Conservation (phyloP, 2,888 invertebrate genomes). For the Noctua comes region DNA sequence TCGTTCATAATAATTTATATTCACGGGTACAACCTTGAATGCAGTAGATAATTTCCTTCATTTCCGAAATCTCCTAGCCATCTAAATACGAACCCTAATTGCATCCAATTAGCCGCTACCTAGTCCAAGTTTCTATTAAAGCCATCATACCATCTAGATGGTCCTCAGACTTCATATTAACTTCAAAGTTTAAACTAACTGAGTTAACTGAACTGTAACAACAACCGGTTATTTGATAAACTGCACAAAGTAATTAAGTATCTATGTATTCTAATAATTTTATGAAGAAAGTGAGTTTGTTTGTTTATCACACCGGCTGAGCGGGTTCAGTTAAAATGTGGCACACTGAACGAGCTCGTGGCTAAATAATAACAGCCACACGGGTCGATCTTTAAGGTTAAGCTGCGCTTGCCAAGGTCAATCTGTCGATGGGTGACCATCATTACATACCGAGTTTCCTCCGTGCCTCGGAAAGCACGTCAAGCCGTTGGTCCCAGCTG, state of each 20-base stretch:
- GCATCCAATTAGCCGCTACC: conserved; percentile 16
- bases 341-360: too few relatives aligned
- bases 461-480: too few relatives aligned
- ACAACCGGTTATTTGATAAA: conserved; percentile 44
- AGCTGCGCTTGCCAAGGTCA: too few relatives aligned
- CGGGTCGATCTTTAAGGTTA: too few relatives aligned
- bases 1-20: neutral
- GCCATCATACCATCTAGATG: conserved; percentile 31
- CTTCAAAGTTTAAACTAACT: conserved; percentile 46
- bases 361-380: too few relatives aligned
- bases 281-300: neutral
- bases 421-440: too few relatives aligned
- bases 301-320: neutral
- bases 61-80: neutral
- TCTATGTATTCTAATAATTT: neutral
- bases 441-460: too few relatives aligned
- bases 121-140: conserved; percentile 31
- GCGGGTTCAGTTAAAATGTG: too few relatives aligned
- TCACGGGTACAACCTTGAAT: neutral
- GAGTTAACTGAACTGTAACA: conserved; percentile 32
- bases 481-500: too few relatives aligned
- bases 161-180: conserved; percentile 48
- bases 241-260: conserved; percentile 14
- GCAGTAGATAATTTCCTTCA: neutral
- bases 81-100: conserved; percentile 23